phyloP scores from a whole-genome alignment of 2,113 vertebrate species.

The Chiloscyllium plagiosum region DNA sequence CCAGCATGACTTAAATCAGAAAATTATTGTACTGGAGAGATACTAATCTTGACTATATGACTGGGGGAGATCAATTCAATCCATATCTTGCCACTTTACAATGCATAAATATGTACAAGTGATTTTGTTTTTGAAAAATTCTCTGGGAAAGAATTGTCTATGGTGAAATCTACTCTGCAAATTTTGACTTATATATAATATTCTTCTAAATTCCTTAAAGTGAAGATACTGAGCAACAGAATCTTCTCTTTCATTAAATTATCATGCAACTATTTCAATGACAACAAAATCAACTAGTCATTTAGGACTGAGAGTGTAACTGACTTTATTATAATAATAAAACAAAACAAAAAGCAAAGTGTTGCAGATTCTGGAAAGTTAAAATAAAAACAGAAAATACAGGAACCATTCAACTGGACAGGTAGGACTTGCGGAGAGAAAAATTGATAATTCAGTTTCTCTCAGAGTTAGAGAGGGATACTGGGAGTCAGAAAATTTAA shows the following conservation, averaged over 20 bases:
- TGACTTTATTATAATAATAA: neutral
- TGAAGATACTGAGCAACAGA: neutral
- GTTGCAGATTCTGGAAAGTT: neutral
- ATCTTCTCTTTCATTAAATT: neutral
- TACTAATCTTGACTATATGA: neutral
- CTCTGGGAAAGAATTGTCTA: neutral
- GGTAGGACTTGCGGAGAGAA: neutral
- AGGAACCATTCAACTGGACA: neutral
- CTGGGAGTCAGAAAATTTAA: neutral
- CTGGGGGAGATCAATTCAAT: neutral
- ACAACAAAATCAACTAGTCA: neutral
- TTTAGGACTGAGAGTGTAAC: neutral
- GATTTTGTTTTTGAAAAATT: neutral
- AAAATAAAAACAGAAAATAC: neutral
- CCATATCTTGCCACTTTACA: neutral
- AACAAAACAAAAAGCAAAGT: neutral
- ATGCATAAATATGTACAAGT: neutral
- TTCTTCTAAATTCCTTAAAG: neutral
- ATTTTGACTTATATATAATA: neutral
- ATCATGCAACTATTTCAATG: neutral
- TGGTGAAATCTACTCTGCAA: neutral
- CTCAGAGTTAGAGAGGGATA: neutral
- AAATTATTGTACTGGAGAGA: neutral
- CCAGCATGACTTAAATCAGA: neutral
- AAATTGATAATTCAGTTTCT: neutral